Conservation (phyloP, 2,113 vertebrate genomes). For the Stegostoma tigrinum region DNA sequence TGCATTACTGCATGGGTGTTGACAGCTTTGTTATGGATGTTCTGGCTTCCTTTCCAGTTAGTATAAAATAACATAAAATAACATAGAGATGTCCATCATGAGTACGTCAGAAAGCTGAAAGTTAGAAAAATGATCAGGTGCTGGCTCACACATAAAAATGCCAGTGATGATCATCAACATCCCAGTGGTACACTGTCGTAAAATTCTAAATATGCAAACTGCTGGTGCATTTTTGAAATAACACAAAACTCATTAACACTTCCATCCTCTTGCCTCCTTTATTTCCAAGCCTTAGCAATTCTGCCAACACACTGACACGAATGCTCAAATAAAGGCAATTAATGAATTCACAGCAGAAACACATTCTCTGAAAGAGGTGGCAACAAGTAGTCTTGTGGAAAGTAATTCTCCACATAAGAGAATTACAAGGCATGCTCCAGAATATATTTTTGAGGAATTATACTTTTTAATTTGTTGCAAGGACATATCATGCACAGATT, state of each 20-base stretch:
- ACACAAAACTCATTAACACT: neutral
- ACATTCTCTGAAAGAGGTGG: neutral
- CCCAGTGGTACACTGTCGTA: neutral
- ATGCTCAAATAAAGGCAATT: neutral
- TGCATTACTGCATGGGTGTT: neutral
- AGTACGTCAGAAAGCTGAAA: neutral
- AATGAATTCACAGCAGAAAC: neutral
- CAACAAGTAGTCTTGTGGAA: neutral
- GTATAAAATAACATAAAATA: neutral
- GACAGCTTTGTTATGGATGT: neutral
- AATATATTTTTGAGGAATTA: neutral
- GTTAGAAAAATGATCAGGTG: neutral
- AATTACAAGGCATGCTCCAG: neutral
- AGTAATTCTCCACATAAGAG: neutral
- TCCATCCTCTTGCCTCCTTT: neutral
- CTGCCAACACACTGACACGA: neutral
- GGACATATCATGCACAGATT: neutral
- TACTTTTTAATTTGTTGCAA: neutral
- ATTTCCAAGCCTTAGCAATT: neutral
- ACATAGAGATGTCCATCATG: neutral
- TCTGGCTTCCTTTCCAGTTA: neutral
- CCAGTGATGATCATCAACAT: neutral
- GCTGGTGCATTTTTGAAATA: neutral
- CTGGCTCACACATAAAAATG: neutral
- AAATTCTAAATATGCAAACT: neutral